phyloP scores from a whole-genome alignment of 2,797 vertebrate species.

The Peromyscus eremicus region DNA sequence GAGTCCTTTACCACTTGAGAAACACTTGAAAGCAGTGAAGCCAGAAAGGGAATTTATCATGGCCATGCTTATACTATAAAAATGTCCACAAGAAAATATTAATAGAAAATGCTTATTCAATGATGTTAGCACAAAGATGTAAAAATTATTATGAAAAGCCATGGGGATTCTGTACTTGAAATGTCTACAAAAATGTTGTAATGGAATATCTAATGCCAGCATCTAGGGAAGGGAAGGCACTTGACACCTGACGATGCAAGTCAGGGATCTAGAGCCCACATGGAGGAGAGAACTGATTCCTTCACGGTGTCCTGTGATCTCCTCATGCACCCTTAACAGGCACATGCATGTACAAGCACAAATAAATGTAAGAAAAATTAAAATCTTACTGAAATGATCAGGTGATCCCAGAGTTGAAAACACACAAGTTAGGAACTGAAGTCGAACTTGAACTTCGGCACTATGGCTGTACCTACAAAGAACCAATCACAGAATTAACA shows the following conservation, averaged over 20 bases:
- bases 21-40: slow-evolving; percentile 19
- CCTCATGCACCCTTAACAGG: neutral
- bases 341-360: neutral
- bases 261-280: neutral
- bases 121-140: neutral
- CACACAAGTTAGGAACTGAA: slow-evolving; percentile 98
- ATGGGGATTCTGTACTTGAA: neutral
- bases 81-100: neutral
- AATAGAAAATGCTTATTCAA: neutral
- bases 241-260: neutral
- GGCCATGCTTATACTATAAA: neutral
- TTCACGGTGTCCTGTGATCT: neutral
- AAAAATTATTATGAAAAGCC: neutral
- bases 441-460: slow-evolving; percentile 98
- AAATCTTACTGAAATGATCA: slow-evolving; percentile 97
- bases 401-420: slow-evolving; percentile 99
- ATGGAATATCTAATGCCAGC: neutral
- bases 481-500: slow-evolving; percentile 59
- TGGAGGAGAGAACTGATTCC: neutral
- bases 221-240: neutral
- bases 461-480: slow-evolving; percentile 96
- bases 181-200: neutral
- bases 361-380: neutral
- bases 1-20: neutral
- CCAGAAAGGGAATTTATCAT: neutral